Percentiles rank a stretch among this genome's conserved stretches.
These are phyloP conservation scores for Muscicapa striata DNA, from an alignment of 2,797 vertebrate genomes.

Conservation along the genomic window DNA sequence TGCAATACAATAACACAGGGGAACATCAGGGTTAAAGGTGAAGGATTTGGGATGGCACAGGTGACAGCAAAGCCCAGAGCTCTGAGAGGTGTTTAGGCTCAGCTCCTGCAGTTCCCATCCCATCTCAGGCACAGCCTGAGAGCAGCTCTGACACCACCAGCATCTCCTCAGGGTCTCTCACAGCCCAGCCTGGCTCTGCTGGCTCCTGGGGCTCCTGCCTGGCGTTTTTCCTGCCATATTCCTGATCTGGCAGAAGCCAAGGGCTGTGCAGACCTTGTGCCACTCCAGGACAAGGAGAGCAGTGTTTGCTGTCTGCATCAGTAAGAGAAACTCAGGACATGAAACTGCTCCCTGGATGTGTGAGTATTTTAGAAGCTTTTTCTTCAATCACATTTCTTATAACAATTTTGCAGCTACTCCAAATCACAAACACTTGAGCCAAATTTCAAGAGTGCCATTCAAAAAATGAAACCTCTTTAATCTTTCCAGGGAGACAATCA, in stretches of 20 bases:
- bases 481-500: slow-evolving; percentile 47
- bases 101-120: not conserved
- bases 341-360: not conserved
- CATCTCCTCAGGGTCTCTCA: not conserved
- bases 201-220: not conserved
- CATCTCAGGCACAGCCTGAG: not conserved
- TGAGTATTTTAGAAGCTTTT: not conserved
- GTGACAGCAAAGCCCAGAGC: not conserved
- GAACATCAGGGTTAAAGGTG: not conserved
- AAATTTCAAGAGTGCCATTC: slow-evolving; percentile 11
- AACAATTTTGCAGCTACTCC: not conserved
- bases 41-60: not conserved
- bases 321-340: not conserved
- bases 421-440: slow-evolving; percentile 24
- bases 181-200: not conserved
- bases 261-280: not conserved
- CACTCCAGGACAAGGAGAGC: not conserved
- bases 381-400: not conserved
- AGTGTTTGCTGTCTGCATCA: not conserved
- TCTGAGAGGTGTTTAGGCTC: not conserved
- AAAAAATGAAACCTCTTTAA: slow-evolving; percentile 30
- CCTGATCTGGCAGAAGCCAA: not conserved
- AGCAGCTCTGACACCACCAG: not conserved
- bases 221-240: not conserved
- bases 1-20: not conserved